phyloP scores from a whole-genome alignment of 2,888 invertebrate genomes.

The Gymnocheta viridis region DNA sequence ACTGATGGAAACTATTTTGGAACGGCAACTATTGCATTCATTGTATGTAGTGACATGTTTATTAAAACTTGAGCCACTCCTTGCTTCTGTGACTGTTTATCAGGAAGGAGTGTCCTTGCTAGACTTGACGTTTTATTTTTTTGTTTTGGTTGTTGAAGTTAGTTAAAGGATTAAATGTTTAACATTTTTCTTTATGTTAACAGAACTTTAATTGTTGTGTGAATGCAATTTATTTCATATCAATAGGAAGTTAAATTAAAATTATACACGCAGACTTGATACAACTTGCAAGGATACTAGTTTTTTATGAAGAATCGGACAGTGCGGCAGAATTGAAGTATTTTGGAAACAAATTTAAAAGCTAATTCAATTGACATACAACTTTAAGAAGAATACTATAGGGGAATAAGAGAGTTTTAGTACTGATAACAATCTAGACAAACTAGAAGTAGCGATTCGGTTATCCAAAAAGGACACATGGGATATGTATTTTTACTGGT shows the following conservation, averaged over 20 bases:
- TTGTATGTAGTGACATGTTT: conserved; percentile 50
- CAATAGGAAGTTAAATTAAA: conserved; percentile 21
- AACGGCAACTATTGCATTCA: conserved; percentile 14
- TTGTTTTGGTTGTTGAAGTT: background rate
- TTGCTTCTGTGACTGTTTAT: conserved; percentile 1
- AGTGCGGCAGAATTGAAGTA: too few relatives aligned
- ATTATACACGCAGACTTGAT: background rate
- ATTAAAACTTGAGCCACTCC: conserved; percentile 59
- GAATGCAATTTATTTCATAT: conserved; percentile 47
- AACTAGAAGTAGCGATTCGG: too few relatives aligned
- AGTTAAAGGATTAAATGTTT: conserved; percentile 66
- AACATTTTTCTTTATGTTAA: conserved; percentile 63
- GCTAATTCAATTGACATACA: too few relatives aligned
- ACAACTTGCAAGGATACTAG: background rate
- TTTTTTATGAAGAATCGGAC: too few relatives aligned
- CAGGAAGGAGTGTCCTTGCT: conserved; percentile 33
- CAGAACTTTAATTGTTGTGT: conserved; percentile 61
- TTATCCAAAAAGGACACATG: too few relatives aligned
- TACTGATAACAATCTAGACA: too few relatives aligned
- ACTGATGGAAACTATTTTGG: background rate
- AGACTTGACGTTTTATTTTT: background rate
- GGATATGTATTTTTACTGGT: too few relatives aligned
- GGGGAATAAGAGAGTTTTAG: too few relatives aligned
- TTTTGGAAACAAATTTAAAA: too few relatives aligned
- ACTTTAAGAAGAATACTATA: too few relatives aligned